Percentiles rank a stretch among this genome's conserved stretches.
Evolutionary conservation across 2,113 vertebrate genomes (phyloP).

Genomic region (Balaeniceps rex): DNA sequence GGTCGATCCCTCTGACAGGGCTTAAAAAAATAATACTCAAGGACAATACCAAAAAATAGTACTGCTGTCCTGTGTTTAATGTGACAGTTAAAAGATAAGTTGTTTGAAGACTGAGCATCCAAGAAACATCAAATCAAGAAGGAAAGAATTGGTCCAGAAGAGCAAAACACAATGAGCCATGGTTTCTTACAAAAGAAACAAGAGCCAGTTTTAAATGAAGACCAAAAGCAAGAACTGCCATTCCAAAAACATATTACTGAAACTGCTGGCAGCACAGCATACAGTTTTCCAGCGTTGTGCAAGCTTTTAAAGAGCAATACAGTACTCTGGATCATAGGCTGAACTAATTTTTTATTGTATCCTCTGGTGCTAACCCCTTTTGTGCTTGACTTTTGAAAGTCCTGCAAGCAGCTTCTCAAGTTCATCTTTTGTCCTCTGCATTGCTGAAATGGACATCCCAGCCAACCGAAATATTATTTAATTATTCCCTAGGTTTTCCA

Average conservation of each 20-base stretch:
- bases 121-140: neutral
- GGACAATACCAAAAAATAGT: neutral
- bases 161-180: neutral
- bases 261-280: neutral
- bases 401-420: neutral
- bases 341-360: neutral
- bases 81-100: neutral
- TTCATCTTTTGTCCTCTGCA: neutral
- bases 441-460: neutral
- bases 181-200: neutral
- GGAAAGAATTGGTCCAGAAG: neutral
- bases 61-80: neutral
- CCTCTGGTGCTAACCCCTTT: neutral
- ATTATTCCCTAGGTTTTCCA: neutral
- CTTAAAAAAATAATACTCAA: neutral
- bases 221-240: neutral
- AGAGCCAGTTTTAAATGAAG: neutral
- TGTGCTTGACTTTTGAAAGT: neutral
- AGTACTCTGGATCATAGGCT: neutral
- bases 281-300: neutral
- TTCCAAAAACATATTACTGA: neutral
- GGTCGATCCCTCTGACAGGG: neutral
- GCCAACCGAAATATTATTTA: neutral
- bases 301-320: neutral
- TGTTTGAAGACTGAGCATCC: neutral